Percentiles rank a stretch among this genome's conserved stretches.
Evolutionary conservation across 2,888 invertebrate species (phyloP).

Genomic region (Agonopterix heracliana): DNA sequence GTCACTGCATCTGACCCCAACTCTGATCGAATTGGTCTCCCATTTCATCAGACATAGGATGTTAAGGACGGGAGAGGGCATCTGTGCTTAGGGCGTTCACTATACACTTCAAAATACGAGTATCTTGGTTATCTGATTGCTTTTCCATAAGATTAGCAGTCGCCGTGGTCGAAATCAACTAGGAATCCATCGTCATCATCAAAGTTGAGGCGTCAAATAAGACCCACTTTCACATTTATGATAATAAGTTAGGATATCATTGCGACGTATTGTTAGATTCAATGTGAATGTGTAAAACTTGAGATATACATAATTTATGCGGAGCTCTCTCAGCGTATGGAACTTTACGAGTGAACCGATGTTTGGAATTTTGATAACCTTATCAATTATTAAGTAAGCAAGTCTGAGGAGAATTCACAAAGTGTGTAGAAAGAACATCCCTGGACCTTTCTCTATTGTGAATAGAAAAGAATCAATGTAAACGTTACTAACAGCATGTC

Average conservation of each 20-base stretch:
- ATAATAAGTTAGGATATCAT: background rate
- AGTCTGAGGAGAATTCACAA: background rate
- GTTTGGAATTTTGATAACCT: conserved; percentile 6
- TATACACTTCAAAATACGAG: no score
- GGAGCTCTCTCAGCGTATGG: background rate
- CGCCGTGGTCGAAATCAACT: no score
- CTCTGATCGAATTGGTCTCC: no score
- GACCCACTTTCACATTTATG: no score
- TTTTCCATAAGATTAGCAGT: no score
- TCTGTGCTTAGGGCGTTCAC: no score
- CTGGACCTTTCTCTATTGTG: background rate
- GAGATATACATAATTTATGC: conserved; percentile 2
- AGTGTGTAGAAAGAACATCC: background rate
- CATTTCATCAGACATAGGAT: no score
- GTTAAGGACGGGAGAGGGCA: no score
- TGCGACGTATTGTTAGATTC: conserved; percentile 3
- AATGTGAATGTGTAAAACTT: conserved; percentile 1
- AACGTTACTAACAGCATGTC: background rate
- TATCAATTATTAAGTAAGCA: conserved; percentile 3
- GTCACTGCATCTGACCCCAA: no score
- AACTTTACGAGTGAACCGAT: conserved; percentile 4
- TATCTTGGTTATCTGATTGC: no score
- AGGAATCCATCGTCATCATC: no score
- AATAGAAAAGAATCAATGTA: background rate
- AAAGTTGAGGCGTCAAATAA: no score